Base-by-base conservation (phyloP, 2,113 vertebrate species). In the Micronycteris hirsuta region DNA sequence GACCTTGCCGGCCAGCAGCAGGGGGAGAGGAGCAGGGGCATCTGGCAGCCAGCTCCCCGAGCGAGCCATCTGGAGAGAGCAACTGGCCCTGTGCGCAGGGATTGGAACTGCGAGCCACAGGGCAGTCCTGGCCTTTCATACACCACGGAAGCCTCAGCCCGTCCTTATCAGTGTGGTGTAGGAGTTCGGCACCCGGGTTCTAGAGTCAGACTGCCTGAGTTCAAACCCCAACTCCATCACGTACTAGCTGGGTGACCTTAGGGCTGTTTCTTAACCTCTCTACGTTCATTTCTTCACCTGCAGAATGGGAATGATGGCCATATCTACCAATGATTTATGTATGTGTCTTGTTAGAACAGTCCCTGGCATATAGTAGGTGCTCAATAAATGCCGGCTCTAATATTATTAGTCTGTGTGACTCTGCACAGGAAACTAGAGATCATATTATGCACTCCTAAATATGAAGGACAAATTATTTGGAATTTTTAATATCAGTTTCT, bases 111-210 rank as follows among this genome's bases (percentile, higher is more conserved):
- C 36, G 38, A 83, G 86, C 33, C 86, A 56, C 52, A 33, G 71
- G 86, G 77, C 8, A 19, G 24, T 47, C 68, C 36, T 63, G 15
- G 31, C 54, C 28, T 17, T 73, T 49, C 16, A 3, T 11, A 20
- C 4, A 17, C 71, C 22, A 10, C 2, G 47, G 77, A 52, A 20
- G 41, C 67, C 58, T 78, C 49, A 7, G 11, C 38, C 71, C 63
- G 0, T 13, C 58, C 8, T 33, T 14, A 2, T 38, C 33, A 31
- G 49, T 45, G 1, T 49, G 16, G 15, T 7, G 0, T 24, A 11
- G n/a, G 54, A 7, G 20, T 5, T 78, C 6, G 26, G 28, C 16
- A 47, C 54, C 38, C 45, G 45, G 47, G 17, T 13, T 33, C 74
- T 19, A 14, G 16, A 52, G 19, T 38, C 38, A 33, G 20, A 38